Conservation (phyloP, 2,888 invertebrate genomes). For the Archips crataeganus region DNA sequence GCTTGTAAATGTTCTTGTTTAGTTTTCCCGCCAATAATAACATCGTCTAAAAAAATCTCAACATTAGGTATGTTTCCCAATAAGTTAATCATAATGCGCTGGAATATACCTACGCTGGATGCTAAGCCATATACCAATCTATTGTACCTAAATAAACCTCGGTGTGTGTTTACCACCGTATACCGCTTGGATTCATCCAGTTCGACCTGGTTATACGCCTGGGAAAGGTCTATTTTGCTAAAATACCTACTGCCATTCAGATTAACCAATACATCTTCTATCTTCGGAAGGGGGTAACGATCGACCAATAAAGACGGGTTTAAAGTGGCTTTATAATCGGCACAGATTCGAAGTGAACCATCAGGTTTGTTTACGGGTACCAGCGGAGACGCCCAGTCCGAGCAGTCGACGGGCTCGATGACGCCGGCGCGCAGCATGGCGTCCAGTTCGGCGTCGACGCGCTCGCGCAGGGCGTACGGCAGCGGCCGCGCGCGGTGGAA, state of each 20-base stretch:
- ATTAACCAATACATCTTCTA: conserved; percentile 39
- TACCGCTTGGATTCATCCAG: conserved; percentile 8
- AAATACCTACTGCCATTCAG: conserved; percentile 26
- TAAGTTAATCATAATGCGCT: conserved; percentile 37
- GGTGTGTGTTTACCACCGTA: conserved; percentile 5
- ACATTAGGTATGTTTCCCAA: conserved; percentile 28
- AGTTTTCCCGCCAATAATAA: conserved; percentile 20
- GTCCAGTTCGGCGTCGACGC: too few species aligned
- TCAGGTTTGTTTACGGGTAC: conserved; percentile 42
- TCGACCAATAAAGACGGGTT: conserved; percentile 36
- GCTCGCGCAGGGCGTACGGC: too few species aligned
- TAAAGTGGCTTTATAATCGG: conserved; percentile 37
- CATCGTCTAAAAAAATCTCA: conserved; percentile 30
- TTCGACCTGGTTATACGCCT: conserved; percentile 3
- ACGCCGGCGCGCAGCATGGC: too few species aligned
- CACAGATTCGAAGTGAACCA: conserved; percentile 30
- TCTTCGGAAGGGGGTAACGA: conserved; percentile 34
- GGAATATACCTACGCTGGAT: conserved; percentile 40
- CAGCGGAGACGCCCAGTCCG: conserved; percentile 46
- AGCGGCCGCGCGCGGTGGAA: too few species aligned
- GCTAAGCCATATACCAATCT: conserved; percentile 32
- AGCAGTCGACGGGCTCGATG: conserved; percentile 22
- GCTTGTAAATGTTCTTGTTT: background rate
- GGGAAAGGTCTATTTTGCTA: background rate
- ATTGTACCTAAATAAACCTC: conserved; percentile 20